Conservation (phyloP, 2,113 vertebrate species). For the Smithornis capensis region DNA sequence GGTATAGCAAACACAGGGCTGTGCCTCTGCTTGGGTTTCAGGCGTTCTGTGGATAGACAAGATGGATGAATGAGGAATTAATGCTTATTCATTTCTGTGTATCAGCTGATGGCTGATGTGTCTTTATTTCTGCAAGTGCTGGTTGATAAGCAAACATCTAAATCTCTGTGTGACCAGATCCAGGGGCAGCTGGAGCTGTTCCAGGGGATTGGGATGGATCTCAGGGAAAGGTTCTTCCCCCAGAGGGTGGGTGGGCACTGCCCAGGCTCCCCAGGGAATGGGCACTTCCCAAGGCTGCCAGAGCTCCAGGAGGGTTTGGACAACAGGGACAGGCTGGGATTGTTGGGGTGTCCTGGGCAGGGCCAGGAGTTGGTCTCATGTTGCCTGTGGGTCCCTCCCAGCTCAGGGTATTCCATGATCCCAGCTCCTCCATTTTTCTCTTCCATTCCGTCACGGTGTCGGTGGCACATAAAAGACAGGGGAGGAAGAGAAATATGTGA, state of each 20-base stretch:
- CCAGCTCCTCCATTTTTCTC: not conserved
- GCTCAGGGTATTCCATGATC: not conserved
- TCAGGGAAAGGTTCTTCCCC: not conserved
- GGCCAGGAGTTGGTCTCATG: rapidly evolving
- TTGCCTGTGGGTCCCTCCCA: not conserved
- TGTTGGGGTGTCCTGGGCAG: not conserved
- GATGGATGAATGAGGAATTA: not conserved
- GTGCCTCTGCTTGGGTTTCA: not conserved
- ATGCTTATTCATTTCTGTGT: not conserved
- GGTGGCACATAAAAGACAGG: not conserved
- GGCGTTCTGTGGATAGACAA: not conserved
- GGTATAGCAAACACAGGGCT: rapidly evolving
- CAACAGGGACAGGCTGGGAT: not conserved
- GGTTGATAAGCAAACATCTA: not conserved
- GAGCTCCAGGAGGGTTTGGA: not conserved
- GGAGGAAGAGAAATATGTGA: not conserved
- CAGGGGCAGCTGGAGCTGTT: not conserved
- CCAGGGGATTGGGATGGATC: rapidly evolving
- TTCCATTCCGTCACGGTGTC: not conserved
- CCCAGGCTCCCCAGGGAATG: not conserved
- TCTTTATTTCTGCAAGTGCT: not conserved
- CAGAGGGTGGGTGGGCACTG: not conserved
- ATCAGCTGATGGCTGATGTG: not conserved
- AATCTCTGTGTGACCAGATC: not conserved
- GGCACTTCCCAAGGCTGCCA: not conserved